A percentile compares a stretch with the other conserved stretches of the same genome.
Evolutionary conservation across 2,113 vertebrate species (phyloP).

Genomic region (Daboia siamensis): DNA sequence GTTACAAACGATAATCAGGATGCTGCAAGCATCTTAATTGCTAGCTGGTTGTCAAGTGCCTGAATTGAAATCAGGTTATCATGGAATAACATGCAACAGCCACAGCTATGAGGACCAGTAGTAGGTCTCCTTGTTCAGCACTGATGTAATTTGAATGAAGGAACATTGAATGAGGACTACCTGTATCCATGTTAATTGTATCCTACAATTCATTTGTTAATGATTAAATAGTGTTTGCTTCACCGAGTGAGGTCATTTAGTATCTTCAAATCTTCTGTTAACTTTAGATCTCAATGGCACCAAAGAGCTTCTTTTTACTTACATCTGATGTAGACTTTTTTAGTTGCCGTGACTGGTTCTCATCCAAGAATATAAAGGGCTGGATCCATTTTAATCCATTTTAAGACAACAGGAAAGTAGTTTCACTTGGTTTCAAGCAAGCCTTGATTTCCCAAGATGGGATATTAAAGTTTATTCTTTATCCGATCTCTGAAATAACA

Average conservation of each 20-base stretch:
- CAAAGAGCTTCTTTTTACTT: background rate
- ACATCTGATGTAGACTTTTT: background rate
- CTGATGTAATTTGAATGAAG: no score
- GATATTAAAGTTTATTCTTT: background rate
- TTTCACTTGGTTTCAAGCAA: background rate
- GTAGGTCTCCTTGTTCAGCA: background rate
- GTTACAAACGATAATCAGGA: background rate
- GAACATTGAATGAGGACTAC: background rate
- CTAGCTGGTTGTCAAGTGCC: background rate
- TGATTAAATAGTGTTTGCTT: background rate
- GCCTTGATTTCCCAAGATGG: background rate
- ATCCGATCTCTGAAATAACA: conserved; percentile 12
- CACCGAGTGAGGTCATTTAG: background rate
- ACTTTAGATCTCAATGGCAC: background rate
- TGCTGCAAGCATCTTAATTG: background rate
- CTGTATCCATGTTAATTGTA: background rate
- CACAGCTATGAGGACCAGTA: background rate
- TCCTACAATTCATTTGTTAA: background rate
- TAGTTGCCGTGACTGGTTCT: background rate
- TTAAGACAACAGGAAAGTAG: background rate
- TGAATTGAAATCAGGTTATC: background rate
- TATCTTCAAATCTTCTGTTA: background rate
- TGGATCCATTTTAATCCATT: background rate
- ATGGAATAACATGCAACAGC: background rate
- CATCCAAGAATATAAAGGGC: background rate